Conservation (phyloP, 2,888 invertebrate species). For the Rotaria magnacalcarata region DNA sequence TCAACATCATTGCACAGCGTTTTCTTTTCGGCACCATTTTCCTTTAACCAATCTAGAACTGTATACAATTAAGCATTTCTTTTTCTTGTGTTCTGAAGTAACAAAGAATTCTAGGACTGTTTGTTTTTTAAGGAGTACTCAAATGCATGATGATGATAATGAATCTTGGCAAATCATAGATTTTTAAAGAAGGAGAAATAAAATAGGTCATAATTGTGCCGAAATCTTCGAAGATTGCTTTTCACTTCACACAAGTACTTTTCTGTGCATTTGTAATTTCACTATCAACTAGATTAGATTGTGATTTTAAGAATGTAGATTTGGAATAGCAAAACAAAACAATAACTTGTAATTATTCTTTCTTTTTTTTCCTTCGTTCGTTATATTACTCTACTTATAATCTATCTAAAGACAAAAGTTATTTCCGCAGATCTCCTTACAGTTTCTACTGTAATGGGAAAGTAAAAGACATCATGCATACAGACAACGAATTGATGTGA, state of each 20-base stretch:
- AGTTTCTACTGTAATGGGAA: background rate
- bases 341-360: background rate
- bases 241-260: background rate
- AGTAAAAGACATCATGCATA: background rate
- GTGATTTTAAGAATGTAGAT: background rate
- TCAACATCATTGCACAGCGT: background rate
- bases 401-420: background rate
- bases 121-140: background rate
- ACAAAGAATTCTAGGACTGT: too few relatives aligned
- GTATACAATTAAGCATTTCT: background rate
- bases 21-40: background rate
- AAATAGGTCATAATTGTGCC: background rate
- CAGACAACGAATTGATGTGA: background rate
- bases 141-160: background rate
- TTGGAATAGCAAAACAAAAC: background rate
- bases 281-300: background rate
- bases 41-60: background rate
- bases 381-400: background rate
- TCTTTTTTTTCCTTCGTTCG: too few relatives aligned
- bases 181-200: background rate
- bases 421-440: background rate
- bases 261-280: background rate
- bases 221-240: background rate
- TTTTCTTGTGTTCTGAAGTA: too few relatives aligned
- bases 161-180: background rate